phyloP scores from a whole-genome alignment of 1,140 invertebrate genomes.

The Halyomorpha halys region DNA sequence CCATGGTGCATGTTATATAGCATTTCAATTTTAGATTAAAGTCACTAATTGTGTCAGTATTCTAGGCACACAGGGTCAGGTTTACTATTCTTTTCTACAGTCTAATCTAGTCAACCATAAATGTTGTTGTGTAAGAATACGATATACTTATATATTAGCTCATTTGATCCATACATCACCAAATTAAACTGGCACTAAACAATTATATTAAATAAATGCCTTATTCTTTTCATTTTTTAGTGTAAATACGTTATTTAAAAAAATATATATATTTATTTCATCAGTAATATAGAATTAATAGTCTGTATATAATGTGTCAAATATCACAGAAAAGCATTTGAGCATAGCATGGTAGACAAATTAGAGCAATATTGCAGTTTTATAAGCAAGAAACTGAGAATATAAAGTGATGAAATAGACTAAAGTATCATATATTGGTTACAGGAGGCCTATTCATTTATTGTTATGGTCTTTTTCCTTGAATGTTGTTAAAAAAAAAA shows the following conservation, averaged over 20 bases:
- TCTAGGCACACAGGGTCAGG: slow-evolving; percentile 13
- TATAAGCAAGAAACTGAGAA: no score
- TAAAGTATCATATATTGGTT: no score
- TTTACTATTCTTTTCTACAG: not conserved
- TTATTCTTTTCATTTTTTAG: not conserved
- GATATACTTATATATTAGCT: slow-evolving; percentile 18
- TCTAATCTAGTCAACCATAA: slow-evolving; percentile 10
- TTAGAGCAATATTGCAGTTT: slow-evolving; percentile 20
- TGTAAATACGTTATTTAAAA: slow-evolving; percentile 16
- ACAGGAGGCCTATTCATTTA: no score
- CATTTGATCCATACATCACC: slow-evolving; percentile 6
- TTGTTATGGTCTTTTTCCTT: no score
- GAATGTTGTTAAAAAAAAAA: no score
- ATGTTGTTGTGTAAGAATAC: slow-evolving; percentile 7
- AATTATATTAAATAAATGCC: slow-evolving; percentile 1
- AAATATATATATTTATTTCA: not conserved
- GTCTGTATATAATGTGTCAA: slow-evolving; percentile 12
- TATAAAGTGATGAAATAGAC: no score
- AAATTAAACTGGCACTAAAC: slow-evolving; percentile 14
- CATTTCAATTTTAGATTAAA: slow-evolving; percentile 5
- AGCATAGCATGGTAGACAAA: slow-evolving; percentile 23
- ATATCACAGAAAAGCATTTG: slow-evolving; percentile 20
- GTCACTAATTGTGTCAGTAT: slow-evolving; percentile 2
- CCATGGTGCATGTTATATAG: slow-evolving; percentile 8
- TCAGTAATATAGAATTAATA: slow-evolving; percentile 12